A percentile compares a stretch with the other conserved stretches of the same genome.
Evolutionary conservation across 2,888 invertebrate species (phyloP).

Genomic region (Phyllotreta cruciferae): DNA sequence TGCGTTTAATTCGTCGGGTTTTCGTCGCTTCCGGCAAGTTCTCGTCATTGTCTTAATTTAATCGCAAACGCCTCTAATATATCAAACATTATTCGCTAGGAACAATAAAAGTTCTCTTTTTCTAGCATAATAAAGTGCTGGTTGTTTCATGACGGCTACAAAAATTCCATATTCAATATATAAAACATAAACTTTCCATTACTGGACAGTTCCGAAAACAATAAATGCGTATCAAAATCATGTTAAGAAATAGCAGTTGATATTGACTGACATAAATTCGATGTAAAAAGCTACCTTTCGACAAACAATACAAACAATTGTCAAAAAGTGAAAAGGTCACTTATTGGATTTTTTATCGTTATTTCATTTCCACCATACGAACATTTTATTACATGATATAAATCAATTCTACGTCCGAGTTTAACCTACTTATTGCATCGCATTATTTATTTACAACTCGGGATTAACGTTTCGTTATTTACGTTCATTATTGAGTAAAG

Average conservation of each 20-base stretch:
- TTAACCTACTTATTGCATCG: conserved; percentile 14
- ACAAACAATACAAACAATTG: conserved; percentile 29
- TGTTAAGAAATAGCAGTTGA: background rate
- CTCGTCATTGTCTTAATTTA: conserved; percentile 1
- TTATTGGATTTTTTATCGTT: conserved; percentile 7
- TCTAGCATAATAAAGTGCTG: too few species aligned
- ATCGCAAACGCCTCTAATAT: background rate
- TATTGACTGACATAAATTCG: background rate
- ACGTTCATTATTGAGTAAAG: too few species aligned
- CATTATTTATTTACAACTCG: conserved; percentile 11
- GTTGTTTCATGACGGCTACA: too few species aligned
- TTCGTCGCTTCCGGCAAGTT: background rate
- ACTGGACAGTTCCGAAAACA: too few species aligned
- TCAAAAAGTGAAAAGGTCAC: conserved; percentile 28
- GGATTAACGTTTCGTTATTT: background rate
- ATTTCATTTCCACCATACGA: background rate
- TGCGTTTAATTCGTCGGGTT: background rate
- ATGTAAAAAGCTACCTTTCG: conserved; percentile 1
- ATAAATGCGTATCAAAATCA: background rate
- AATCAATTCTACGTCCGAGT: conserved; percentile 17
- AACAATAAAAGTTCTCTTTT: too few species aligned
- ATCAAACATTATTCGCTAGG: too few species aligned
- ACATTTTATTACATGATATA: conserved; percentile 9
- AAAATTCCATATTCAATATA: too few species aligned
- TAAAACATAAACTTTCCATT: too few species aligned